These are phyloP conservation scores for Todiramphus saurophagus DNA, from an alignment of 2,113 vertebrate species.

Conservation along the genomic window DNA sequence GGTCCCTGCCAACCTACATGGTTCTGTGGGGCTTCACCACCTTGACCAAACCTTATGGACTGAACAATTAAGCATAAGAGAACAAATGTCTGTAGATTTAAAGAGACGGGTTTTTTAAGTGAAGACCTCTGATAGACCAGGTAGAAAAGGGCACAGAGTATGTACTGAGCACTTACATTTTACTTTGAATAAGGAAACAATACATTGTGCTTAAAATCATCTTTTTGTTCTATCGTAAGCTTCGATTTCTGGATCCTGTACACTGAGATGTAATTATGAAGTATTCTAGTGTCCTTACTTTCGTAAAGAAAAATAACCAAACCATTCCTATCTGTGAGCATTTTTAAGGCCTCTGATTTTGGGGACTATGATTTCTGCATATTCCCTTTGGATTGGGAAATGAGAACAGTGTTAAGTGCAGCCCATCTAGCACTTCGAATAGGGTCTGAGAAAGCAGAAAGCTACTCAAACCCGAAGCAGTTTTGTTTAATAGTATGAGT, in stretches of 20 bases:
- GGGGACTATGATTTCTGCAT: neutral
- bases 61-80: neutral
- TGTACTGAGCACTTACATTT: neutral
- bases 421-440: neutral
- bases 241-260: neutral
- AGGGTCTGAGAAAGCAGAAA: neutral
- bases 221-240: neutral
- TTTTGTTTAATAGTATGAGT: neutral
- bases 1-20: neutral
- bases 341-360: neutral
- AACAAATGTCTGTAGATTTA: neutral
- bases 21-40: neutral
- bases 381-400: neutral
- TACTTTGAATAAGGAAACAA: neutral
- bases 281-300: neutral
- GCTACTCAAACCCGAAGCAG: neutral
- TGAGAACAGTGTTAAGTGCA: neutral
- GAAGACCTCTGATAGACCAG: neutral
- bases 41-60: neutral
- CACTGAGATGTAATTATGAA: neutral
- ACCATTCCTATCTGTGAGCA: neutral
- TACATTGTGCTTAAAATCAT: neutral
- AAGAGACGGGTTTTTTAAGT: neutral
- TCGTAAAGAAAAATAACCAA: neutral
- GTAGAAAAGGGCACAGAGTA: neutral